phyloP scores from a whole-genome alignment of 2,888 invertebrate species.

The Rapana venosa region DNA sequence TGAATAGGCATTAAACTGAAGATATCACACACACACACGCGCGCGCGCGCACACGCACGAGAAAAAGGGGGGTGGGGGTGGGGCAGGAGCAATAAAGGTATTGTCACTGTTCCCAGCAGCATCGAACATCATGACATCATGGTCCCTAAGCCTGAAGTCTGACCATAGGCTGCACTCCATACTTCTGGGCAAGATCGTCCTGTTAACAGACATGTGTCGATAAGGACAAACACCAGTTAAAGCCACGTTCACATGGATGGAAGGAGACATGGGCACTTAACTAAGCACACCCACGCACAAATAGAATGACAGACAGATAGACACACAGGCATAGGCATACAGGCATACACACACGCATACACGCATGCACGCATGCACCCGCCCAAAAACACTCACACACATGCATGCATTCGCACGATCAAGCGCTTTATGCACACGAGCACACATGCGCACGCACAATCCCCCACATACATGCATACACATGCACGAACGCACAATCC shows the following conservation, averaged over 20 bases:
- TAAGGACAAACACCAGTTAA: too few species aligned
- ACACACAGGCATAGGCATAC: background rate
- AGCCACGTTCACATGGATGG: too few species aligned
- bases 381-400: slow-evolving; percentile 8
- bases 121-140: too few species aligned
- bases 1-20: too few species aligned
- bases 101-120: too few species aligned
- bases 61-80: too few species aligned
- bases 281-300: background rate
- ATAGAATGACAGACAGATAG: background rate
- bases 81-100: too few species aligned
- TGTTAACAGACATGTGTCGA: slow-evolving; percentile 40
- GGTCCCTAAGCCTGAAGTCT: background rate
- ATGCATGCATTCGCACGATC: background rate
- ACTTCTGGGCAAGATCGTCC: slow-evolving; percentile 54
- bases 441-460: background rate
- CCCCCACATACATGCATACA: background rate
- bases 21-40: background rate
- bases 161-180: slow-evolving; percentile 42
- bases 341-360: background rate
- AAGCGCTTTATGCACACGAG: background rate
- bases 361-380: background rate
- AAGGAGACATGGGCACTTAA: background rate
- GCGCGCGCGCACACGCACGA: background rate
- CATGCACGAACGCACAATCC: too few species aligned